A percentile compares a stretch with the other conserved stretches of the same genome.
Evolutionary conservation across 2,888 invertebrate genomes (phyloP).

Genomic region (Chrysolina oricalcia): DNA sequence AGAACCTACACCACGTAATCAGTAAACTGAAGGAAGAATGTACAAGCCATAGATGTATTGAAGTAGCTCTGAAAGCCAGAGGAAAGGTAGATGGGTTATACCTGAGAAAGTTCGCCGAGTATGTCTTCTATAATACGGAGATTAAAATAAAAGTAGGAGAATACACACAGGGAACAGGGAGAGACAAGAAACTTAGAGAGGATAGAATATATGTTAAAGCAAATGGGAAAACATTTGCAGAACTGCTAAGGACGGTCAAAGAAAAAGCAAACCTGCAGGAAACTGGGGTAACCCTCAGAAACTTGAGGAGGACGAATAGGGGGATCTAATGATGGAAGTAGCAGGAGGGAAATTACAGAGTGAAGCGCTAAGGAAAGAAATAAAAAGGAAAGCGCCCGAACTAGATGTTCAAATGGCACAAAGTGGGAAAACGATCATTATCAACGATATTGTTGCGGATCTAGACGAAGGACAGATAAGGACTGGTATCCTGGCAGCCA

Average conservation of each 20-base stretch:
- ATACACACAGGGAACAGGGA: background rate
- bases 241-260: conserved; percentile 25
- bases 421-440: background rate
- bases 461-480: background rate
- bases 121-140: conserved; percentile 12
- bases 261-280: conserved; percentile 23
- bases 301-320: conserved; percentile 3
- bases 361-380: conserved; percentile 3
- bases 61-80: background rate
- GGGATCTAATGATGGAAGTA: conserved; percentile 29
- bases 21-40: background rate
- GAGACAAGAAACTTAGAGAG: background rate
- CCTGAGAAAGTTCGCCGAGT: conserved; percentile 13
- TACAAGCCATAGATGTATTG: background rate
- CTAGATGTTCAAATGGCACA: background rate
- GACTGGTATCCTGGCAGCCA: background rate
- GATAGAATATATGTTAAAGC: conserved; percentile 22
- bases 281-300: background rate
- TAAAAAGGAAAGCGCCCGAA: conserved; percentile 16
- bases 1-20: background rate
- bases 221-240: background rate
- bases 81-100: conserved; percentile 3
- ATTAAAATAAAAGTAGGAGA: conserved; percentile 18
- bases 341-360: conserved; percentile 21
- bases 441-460: conserved; percentile 16